Percentiles rank a stretch among this genome's conserved stretches.
Evolutionary conservation across 2,797 vertebrate species (phyloP).

Genomic region (Lindbergichthys nudifrons): DNA sequence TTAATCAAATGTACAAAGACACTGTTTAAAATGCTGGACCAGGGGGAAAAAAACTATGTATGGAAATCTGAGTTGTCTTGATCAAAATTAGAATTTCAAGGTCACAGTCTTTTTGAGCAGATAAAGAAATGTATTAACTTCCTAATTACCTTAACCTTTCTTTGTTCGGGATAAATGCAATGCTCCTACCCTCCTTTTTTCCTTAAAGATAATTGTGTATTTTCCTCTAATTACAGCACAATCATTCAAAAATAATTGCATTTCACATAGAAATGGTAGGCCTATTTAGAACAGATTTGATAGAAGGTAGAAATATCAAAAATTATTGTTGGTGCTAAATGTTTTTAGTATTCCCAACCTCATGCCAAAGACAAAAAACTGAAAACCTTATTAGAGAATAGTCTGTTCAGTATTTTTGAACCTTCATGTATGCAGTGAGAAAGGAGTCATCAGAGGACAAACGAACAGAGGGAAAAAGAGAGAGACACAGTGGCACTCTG

Average conservation of each 20-base stretch:
- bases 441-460: background rate
- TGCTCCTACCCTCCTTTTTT: background rate
- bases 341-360: background rate
- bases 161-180: background rate
- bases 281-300: no score
- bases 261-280: background rate
- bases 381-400: conserved; percentile 4
- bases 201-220: background rate
- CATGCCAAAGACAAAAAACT: background rate
- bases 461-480: no score
- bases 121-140: background rate
- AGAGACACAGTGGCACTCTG: no score
- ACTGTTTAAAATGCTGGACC: background rate
- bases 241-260: background rate
- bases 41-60: background rate
- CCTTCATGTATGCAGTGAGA: conserved; percentile 13
- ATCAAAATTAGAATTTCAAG: background rate
- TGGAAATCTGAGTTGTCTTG: no score
- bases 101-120: background rate
- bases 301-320: background rate
- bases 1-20: background rate
- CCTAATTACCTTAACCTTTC: no score
- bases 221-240: background rate
- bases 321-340: background rate
- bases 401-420: background rate